Percentiles rank a stretch among this genome's conserved stretches.
These are phyloP conservation scores for Chiridota heheva DNA, from an alignment of 35 echinoderm and acorn worm species.

Conservation along the genomic window DNA sequence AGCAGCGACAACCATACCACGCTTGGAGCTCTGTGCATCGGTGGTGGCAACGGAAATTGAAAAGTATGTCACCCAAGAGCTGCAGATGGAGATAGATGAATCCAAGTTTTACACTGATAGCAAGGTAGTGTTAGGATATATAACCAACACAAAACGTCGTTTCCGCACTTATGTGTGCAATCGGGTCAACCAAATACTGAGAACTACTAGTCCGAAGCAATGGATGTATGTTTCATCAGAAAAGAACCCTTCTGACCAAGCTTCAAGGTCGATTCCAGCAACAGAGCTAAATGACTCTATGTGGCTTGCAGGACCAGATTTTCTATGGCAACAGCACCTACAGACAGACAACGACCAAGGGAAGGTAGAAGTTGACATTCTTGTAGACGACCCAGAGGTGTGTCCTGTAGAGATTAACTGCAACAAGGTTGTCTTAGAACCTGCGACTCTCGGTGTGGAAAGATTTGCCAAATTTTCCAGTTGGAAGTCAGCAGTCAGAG, in stretches of 20 bases:
- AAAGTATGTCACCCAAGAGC: slow-evolving; percentile 28
- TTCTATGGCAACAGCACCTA: neutral
- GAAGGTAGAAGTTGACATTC: neutral
- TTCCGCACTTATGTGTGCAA: slow-evolving; percentile 41
- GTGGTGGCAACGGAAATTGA: slow-evolving; percentile 38
- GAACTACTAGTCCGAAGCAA: slow-evolving; percentile 9
- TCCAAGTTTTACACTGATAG: slow-evolving; percentile 37
- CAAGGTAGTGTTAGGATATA: slow-evolving; percentile 36
- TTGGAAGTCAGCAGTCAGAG: slow-evolving; percentile 50
- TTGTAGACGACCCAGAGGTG: slow-evolving; percentile 40
- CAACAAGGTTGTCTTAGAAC: neutral
- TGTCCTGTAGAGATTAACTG: slow-evolving; percentile 19
- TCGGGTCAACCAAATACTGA: slow-evolving; percentile 19
- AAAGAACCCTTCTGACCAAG: slow-evolving; percentile 43
- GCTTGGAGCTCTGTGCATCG: slow-evolving; percentile 52
- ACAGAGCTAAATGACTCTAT: slow-evolving; percentile 22
- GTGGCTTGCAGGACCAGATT: slow-evolving; percentile 29
- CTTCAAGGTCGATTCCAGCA: slow-evolving; percentile 21
- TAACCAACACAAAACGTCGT: slow-evolving; percentile 23
- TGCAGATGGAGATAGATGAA: slow-evolving; percentile 19
- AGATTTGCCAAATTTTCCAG: slow-evolving; percentile 48
- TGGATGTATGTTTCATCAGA: slow-evolving; percentile 32
- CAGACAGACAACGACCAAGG: neutral
- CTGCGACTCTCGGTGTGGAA: neutral
- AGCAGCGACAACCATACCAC: slow-evolving; percentile 52